A percentile compares a stretch with the other conserved stretches of the same genome.
These are phyloP conservation scores for Cepaea hortensis DNA, from an alignment of 2,888 invertebrate species.

Conservation along the genomic window DNA sequence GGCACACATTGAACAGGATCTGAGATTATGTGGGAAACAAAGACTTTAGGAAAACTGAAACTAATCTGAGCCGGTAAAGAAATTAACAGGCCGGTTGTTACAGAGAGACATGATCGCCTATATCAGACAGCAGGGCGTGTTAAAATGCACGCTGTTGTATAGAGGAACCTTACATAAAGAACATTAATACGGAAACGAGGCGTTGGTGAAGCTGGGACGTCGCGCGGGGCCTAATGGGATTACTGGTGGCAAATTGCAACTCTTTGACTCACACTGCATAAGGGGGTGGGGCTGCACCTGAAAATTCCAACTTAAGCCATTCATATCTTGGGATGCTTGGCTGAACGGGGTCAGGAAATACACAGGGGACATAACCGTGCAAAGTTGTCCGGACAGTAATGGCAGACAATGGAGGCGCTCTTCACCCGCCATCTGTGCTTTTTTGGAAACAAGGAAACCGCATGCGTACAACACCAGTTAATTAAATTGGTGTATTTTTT, in stretches of 20 bases:
- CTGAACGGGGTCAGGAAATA: slow-evolving; percentile 21
- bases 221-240: neutral
- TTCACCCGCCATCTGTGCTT: slow-evolving; percentile 32
- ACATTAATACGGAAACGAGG: no score
- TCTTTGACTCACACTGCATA: slow-evolving; percentile 16
- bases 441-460: slow-evolving; percentile 22
- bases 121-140: no score
- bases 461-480: slow-evolving; percentile 1
- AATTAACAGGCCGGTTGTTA: no score
- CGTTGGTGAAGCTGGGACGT: no score
- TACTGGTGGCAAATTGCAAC: neutral
- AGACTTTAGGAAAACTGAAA: no score
- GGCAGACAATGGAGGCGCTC: slow-evolving; percentile 26
- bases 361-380: slow-evolving; percentile 28
- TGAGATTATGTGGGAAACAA: no score
- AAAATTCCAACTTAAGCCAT: slow-evolving; percentile 27
- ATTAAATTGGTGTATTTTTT: slow-evolving; percentile 13
- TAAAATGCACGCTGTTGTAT: no score
- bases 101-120: no score
- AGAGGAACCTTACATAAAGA: no score
- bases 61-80: no score
- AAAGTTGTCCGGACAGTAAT: slow-evolving; percentile 17
- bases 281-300: neutral
- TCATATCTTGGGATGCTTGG: slow-evolving; percentile 29
- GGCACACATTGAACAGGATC: no score